Conservation (phyloP, 1,140 invertebrate genomes). For the Anastrepha ludens region DNA sequence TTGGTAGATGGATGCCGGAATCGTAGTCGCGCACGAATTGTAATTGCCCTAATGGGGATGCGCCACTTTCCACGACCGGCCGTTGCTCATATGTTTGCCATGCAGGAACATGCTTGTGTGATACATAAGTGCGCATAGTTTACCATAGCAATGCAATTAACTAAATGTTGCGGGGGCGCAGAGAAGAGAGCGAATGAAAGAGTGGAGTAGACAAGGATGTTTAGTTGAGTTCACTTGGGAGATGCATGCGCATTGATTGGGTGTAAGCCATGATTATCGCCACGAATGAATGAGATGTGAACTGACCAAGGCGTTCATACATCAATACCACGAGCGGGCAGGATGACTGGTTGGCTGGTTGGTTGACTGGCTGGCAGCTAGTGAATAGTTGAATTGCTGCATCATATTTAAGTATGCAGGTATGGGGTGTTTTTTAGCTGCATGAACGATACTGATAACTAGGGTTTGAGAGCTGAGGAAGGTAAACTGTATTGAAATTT, state of each 20-base stretch:
- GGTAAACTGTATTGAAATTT: no score
- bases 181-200: background rate
- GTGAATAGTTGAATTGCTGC: background rate
- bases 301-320: slow-evolving; percentile 39
- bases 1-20: background rate
- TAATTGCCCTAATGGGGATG: slow-evolving; percentile 50
- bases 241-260: slow-evolving; percentile 63
- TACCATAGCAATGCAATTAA: background rate
- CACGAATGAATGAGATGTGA: slow-evolving; percentile 69
- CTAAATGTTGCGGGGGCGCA: slow-evolving; percentile 17
- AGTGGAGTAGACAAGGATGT: slow-evolving; percentile 25
- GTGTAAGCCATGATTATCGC: slow-evolving; percentile 73
- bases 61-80: slow-evolving; percentile 1
- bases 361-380: background rate
- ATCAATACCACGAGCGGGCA: background rate
- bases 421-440: no score
- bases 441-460: no score
- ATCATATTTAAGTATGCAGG: background rate
- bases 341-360: no score
- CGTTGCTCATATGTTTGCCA: slow-evolving; percentile 35
- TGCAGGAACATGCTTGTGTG: background rate
- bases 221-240: slow-evolving; percentile 41
- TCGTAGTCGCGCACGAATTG: slow-evolving; percentile 40
- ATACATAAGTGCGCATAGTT: background rate
- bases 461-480: no score